Base-by-base conservation (phyloP, 2,797 vertebrate genomes). In the Pelodytes ibericus region DNA sequence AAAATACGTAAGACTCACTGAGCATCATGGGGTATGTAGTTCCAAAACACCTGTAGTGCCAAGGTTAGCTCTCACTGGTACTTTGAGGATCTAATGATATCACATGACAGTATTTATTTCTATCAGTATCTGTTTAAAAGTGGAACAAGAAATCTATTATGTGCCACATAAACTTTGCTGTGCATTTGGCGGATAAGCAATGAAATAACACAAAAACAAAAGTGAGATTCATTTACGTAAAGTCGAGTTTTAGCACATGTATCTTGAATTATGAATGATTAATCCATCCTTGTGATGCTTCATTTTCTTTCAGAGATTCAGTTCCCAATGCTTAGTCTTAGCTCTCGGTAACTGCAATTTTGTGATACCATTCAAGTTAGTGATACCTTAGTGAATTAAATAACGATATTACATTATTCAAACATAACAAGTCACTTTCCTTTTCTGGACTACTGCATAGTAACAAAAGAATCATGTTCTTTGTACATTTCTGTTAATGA, bases 261-360 rank as follows among this genome's bases (percentile, higher is more conserved):
- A 53, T 53, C 49, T 22, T 53, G 49, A 53, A 53, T 53, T 20
- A 53, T 24, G 49, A 53, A 53, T 53, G 49, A 53, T 53, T 53
- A 53, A 53, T 53, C 49, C 49, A 53, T 24, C n/a, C 22, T 20
- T 53, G 49, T 53, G 49, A 53, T 24, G 49, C 49, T 24, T 20
- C 20, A 53, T 53, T 53, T 53, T 53, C n/a, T 22, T 53, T 53
- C n/a, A 22, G 2, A 53, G 49, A 53, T 53, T 20, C 20, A 22
- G 22, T 16, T 53, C 49, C 49, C 49, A 53, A 53, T 24, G 49
- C 49, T 22, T 24, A 53, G 49, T 16, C 24, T 22, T 24, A 53
- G 49, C 5, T 20, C 49, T 53, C n/a, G 7, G 49, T 24, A n/a
- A 53, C 20, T 16, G 22, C 22, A 7, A 22, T 22, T 22, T 53